A percentile compares a stretch with the other conserved stretches of the same genome.
Evolutionary conservation across 2,797 vertebrate species (phyloP).

Genomic region (Pipistrellus nathusii): DNA sequence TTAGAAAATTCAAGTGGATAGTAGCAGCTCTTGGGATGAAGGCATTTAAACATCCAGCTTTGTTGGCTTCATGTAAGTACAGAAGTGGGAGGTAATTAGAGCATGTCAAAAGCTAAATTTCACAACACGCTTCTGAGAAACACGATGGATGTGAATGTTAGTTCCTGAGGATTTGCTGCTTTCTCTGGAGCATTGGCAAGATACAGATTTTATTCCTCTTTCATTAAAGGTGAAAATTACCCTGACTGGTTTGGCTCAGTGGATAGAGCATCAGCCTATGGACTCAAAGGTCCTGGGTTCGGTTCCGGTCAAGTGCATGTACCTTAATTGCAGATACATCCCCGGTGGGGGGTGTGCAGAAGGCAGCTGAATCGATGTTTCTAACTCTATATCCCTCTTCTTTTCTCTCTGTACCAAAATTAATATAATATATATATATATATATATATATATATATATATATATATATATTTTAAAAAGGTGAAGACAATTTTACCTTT

Average conservation of each 20-base stretch:
- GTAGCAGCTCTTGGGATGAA: constrained; percentile 58
- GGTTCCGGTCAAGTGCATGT: too few relatives aligned
- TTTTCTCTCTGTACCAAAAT: too few relatives aligned
- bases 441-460: too few relatives aligned
- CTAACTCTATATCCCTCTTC: too few relatives aligned
- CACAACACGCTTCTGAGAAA: constrained; percentile 56
- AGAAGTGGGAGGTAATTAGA: constrained; percentile 57
- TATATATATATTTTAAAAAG: background rate
- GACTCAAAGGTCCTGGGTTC: too few relatives aligned
- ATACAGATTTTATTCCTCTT: background rate
- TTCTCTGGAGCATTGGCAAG: background rate
- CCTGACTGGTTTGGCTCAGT: too few relatives aligned
- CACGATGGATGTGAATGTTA: constrained; percentile 46
- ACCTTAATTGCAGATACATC: too few relatives aligned
- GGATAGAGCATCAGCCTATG: too few relatives aligned
- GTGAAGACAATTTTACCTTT: constrained; percentile 58
- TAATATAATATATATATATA: too few relatives aligned
- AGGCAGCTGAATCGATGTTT: too few relatives aligned
- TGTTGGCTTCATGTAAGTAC: constrained; percentile 43
- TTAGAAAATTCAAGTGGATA: constrained; percentile 6
- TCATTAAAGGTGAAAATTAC: constrained; percentile 50
- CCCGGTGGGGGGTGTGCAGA: too few relatives aligned
- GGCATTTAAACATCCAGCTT: constrained; percentile 23
- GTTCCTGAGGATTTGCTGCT: background rate
- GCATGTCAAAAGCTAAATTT: constrained; percentile 56